These are phyloP conservation scores for Procapra przewalskii DNA, from an alignment of 2,113 vertebrate genomes.

Conservation along the genomic window DNA sequence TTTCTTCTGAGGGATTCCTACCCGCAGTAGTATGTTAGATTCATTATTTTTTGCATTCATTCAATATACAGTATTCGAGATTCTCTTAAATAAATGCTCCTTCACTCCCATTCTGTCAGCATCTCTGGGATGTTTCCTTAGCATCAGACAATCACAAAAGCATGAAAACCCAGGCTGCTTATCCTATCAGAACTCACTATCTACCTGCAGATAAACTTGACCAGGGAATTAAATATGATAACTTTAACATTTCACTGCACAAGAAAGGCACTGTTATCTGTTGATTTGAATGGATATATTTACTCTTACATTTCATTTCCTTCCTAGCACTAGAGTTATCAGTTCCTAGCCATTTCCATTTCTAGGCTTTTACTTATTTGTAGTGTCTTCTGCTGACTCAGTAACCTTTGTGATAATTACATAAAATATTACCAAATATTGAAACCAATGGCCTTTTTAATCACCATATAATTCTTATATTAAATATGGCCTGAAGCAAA, in stretches of 20 bases:
- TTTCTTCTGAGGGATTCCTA: no score
- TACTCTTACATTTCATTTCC: slow-evolving; percentile 34
- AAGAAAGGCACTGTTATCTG: background rate
- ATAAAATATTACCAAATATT: slow-evolving; percentile 69
- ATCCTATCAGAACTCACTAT: background rate
- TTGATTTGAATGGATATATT: background rate
- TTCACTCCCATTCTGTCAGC: background rate
- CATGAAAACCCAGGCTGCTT: background rate
- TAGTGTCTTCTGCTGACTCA: slow-evolving; percentile 50
- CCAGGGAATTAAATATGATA: background rate
- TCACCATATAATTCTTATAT: slow-evolving; percentile 70
- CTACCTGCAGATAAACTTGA: background rate
- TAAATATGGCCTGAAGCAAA: slow-evolving; percentile 64
- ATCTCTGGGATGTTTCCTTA: background rate
- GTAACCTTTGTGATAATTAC: slow-evolving; percentile 68
- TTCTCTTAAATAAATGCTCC: background rate
- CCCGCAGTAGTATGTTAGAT: background rate
- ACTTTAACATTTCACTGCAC: background rate
- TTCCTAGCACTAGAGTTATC: background rate
- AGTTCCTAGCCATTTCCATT: background rate
- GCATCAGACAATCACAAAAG: background rate
- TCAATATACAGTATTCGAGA: background rate
- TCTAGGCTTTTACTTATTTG: slow-evolving; percentile 51
- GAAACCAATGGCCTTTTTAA: slow-evolving; percentile 67
- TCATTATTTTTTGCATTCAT: background rate